Evolutionary conservation across 2,888 invertebrate genomes (phyloP).

Genomic region (Euproctis similis): DNA sequence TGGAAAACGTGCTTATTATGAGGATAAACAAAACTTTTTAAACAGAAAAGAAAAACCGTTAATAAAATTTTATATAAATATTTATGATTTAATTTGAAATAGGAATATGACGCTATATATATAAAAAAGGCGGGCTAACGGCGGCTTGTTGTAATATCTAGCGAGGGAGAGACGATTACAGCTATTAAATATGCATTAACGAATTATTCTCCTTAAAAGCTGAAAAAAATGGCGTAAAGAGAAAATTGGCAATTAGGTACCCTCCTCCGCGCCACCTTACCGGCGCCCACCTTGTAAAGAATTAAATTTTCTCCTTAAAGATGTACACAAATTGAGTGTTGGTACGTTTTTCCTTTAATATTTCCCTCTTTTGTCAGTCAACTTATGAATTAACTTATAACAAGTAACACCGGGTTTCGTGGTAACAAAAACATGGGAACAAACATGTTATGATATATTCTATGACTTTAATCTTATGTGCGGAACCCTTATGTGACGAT

Average conservation of each 20-base stretch:
- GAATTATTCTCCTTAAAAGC: slow-evolving; percentile 74
- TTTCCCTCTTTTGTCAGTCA: slow-evolving; percentile 36
- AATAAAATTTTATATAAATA: slow-evolving; percentile 12
- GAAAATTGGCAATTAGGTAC: slow-evolving; percentile 70
- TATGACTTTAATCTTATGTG: too few species aligned
- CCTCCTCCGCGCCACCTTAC: slow-evolving; percentile 15
- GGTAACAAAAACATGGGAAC: too few species aligned
- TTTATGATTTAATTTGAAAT: slow-evolving; percentile 12
- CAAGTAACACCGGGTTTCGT: slow-evolving; percentile 28
- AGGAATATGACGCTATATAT: slow-evolving; percentile 24
- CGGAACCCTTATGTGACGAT: too few species aligned
- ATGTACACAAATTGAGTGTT: slow-evolving; percentile 63
- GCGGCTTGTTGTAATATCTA: slow-evolving; percentile 35
- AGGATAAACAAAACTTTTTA: too few species aligned
- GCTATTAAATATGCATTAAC: slow-evolving; percentile 76
- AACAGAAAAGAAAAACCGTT: too few species aligned
- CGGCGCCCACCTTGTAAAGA: slow-evolving; percentile 34
- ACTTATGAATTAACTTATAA: slow-evolving; percentile 37
- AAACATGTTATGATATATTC: too few species aligned
- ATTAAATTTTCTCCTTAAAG: slow-evolving; percentile 65
- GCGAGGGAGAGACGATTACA: slow-evolving; percentile 63
- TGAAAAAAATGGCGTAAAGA: slow-evolving; percentile 70
- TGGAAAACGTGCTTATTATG: too few species aligned
- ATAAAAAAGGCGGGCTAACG: slow-evolving; percentile 32
- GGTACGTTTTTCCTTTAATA: slow-evolving; percentile 41